Conservation (phyloP, 2,888 invertebrate genomes). For the Meliscaeva auricollis region DNA sequence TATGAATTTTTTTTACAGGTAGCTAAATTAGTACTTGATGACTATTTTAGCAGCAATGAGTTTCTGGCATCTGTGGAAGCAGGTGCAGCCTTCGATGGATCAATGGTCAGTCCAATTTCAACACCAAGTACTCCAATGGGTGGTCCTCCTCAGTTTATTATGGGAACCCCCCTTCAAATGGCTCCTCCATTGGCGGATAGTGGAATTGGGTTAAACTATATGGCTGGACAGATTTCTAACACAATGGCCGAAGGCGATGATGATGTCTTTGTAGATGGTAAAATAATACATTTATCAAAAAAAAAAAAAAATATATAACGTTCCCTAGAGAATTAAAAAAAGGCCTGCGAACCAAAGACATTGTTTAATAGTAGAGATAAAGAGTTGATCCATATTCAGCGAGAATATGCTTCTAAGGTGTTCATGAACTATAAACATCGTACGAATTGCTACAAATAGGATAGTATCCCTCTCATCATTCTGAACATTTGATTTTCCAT, state of each 20-base stretch:
- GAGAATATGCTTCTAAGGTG: no score
- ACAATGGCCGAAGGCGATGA: constrained; percentile 82
- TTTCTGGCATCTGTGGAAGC: constrained; percentile 84
- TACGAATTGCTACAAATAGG: no score
- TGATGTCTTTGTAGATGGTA: constrained; percentile 82
- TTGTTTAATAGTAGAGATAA: no score
- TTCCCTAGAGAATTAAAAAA: no score
- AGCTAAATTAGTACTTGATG: constrained; percentile 94
- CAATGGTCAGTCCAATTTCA: constrained; percentile 81
- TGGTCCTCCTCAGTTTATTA: constrained; percentile 80
- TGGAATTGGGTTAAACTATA: constrained; percentile 83
- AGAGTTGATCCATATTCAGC: no score
- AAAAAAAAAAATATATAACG: neutral
- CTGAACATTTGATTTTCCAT: no score
- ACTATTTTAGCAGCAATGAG: constrained; percentile 88
- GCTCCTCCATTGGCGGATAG: constrained; percentile 82
- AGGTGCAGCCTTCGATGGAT: constrained; percentile 83
- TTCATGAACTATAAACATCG: no score
- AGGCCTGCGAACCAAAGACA: no score
- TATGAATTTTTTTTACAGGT: constrained; percentile 85
- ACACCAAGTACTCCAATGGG: constrained; percentile 82
- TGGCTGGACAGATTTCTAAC: constrained; percentile 79
- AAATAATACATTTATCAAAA: constrained; percentile 27
- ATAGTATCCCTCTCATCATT: no score
- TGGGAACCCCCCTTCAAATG: constrained; percentile 79